Base-by-base conservation (phyloP, 2,797 vertebrate species). In the Gymnodraco acuticeps region DNA sequence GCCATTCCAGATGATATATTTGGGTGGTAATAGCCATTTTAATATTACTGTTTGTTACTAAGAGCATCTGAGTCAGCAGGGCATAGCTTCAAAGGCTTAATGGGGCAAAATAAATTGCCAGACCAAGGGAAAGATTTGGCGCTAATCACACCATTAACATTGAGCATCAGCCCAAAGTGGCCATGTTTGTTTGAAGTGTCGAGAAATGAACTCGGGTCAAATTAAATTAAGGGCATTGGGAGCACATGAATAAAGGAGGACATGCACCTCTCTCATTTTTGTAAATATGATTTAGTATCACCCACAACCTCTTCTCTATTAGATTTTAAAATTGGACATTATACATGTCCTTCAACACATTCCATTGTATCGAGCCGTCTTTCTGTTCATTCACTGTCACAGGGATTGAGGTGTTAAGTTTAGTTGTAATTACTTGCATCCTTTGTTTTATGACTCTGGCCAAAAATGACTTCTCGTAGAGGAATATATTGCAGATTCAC, bases 141-240 rank as follows among this genome's bases (percentile, higher is more conserved):
- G 64, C 90, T 93, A 92, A 94, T 94, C 92, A 90, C 88, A 64
- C 89, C 92, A 93, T 94, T 93, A 93, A 92, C 86, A 92, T 90
- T 91, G 90, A 93, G 88, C 88, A 58, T 91, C 69, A 70, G 87
- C 82, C 88, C 73, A 87, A 87, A 82, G 88, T 86, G 86, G 87
- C 82, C 83, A 41, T 92, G 88, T 93, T 93, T 92, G 90, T 91
- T 90, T 87, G 85, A 87, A 89, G 84, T 87, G 83, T 83, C 54
- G 63, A 82, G 84, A 85, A 87, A 87, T 89, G 86, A 89, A 89
- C 83, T 79, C n/a, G 5, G 89, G 85, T 88, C 91, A 88, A 83
- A 90, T 90, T 83, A 87, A 90, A 90, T 89, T 87, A 90, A 89
- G 83, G 88, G 80, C 77, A 43, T 3, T 10, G 76, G 75, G 82